These are phyloP conservation scores for Hemitrygon akajei DNA, from an alignment of 2,797 vertebrate species.

Conservation along the genomic window DNA sequence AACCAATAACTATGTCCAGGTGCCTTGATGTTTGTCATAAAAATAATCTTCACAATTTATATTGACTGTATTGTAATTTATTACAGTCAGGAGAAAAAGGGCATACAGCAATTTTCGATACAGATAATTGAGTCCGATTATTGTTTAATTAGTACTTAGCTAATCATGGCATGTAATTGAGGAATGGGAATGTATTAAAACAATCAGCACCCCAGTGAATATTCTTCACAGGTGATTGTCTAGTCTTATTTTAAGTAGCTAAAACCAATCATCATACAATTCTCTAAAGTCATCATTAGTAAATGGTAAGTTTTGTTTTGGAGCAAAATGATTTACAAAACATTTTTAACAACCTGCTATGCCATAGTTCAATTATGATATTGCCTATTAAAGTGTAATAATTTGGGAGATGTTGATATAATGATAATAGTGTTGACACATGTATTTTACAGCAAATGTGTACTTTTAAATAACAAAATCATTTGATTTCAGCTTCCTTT, in stretches of 20 bases:
- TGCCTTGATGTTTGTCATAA: background rate
- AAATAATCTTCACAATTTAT: background rate
- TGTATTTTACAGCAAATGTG: background rate
- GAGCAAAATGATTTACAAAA: background rate
- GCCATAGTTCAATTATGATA: background rate
- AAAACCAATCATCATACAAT: slow-evolving; percentile 7
- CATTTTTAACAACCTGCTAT: background rate
- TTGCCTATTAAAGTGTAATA: background rate
- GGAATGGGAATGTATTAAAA: background rate
- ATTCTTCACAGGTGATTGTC: background rate
- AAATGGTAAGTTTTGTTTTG: background rate
- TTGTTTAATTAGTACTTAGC: background rate
- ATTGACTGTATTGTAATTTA: background rate
- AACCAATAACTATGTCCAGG: background rate
- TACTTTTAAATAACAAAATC: background rate
- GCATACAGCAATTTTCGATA: background rate
- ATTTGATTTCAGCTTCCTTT: background rate
- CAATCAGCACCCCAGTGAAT: background rate
- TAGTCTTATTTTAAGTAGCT: background rate
- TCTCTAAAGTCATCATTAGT: background rate
- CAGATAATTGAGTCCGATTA: background rate
- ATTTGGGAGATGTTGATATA: background rate
- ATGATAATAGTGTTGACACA: too few species aligned
- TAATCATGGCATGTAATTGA: background rate
- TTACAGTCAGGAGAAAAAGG: background rate